These are phyloP conservation scores for Phrynosoma blainvillii DNA, from an alignment of 2,113 vertebrate genomes.

Conservation along the genomic window DNA sequence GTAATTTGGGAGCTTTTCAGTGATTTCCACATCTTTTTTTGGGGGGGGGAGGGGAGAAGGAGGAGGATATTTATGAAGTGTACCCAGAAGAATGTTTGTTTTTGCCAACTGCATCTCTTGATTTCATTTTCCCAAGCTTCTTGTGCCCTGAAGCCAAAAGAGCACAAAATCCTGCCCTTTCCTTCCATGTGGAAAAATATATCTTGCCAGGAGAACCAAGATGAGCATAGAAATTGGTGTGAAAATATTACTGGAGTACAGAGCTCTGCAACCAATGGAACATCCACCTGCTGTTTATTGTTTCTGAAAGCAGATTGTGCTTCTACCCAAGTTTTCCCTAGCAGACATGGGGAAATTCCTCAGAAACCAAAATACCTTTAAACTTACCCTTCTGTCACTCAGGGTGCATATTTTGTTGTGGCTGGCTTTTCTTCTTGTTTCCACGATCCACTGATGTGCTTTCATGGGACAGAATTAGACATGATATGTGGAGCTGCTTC, in stretches of 20 bases:
- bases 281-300: neutral
- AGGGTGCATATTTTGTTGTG: neutral
- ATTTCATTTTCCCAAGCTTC: slow-evolving; percentile 15
- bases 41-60: too few species aligned
- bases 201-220: slow-evolving; percentile 15
- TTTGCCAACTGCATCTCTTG: slow-evolving; percentile 2
- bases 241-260: neutral
- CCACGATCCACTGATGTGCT: neutral
- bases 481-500: neutral
- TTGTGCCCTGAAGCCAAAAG: neutral
- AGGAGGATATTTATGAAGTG: neutral
- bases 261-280: fast-evolving
- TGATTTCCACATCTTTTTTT: neutral
- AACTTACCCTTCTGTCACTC: neutral
- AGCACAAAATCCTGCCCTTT: slow-evolving; percentile 3
- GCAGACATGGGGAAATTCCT: fast-evolving
- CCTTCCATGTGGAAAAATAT: neutral
- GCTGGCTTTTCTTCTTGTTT: neutral
- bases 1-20: slow-evolving; percentile 1
- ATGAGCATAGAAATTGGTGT: slow-evolving; percentile 24
- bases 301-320: neutral
- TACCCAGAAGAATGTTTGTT: neutral
- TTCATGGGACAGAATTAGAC: neutral
- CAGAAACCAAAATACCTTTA: neutral
- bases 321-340: neutral